Base-by-base conservation (phyloP, 2,797 vertebrate species). In the Brachyalestes nurse region DNA sequence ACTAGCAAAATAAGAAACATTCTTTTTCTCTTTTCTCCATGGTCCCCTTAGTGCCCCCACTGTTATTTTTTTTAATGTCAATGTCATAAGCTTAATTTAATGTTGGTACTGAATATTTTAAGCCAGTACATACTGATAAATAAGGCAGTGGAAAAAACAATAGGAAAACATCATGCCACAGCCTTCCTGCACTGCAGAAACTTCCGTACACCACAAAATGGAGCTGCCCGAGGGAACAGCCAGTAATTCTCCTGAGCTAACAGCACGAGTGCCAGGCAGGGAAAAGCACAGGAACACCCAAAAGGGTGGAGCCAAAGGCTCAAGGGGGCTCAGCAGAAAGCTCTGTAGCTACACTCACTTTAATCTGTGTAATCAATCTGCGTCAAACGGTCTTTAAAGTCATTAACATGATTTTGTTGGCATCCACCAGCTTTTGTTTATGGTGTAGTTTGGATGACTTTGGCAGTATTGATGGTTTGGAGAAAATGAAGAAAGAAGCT, bases 161-260 rank as follows among this genome's bases (percentile, higher is more conserved):
- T 28, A 53, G 14, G 8, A 51, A 17, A 19, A 16, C n/a, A 6
- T 23, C 38, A 7, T 45, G 72, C 55, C 55, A 42, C 14, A 25
- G 25, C 9, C 42, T 64, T 6, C 2, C 25, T 62, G 21, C 40
- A 12, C 8, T 28, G 34, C 13, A 77, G 67, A 23, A 47, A 55
- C 6, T 23, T 77, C 47, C 19, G 10, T 57, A 45, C 14, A 62
- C 17, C 5, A 28, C 34, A 65, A 84, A 38, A 77, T 55, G 9
- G 71, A 75, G 25, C 72, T 23, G 79, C 58, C 25, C 75, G 49
- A 34, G 82, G 79, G 75, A 61, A 67, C 85, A 88, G 88, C 88
- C 84, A 92, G 84, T 83, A 83, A 88, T 91, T 86, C 88, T 23
- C 75, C 62, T 72, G 23, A 38, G 72, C 90, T 88, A 90, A 87